phyloP scores from a whole-genome alignment of 2,113 vertebrate species.

The Oryzias javanicus region DNA sequence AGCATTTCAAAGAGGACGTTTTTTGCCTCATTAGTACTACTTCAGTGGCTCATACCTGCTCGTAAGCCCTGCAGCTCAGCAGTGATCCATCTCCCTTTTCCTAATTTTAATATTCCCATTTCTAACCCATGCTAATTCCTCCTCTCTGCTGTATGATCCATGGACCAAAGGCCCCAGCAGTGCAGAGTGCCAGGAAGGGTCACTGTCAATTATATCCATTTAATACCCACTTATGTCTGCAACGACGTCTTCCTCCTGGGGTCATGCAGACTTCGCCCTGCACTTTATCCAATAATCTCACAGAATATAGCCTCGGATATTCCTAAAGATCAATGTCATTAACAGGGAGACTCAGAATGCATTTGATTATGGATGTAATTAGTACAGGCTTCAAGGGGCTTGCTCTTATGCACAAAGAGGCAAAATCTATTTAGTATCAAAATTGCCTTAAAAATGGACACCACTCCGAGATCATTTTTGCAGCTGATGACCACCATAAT shows the following conservation, averaged over 20 bases:
- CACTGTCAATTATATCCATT: conserved; percentile 86
- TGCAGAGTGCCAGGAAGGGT: conserved; percentile 76
- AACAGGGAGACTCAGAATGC: conserved; percentile 76
- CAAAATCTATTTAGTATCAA: conserved; percentile 74
- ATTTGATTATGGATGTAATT: conserved; percentile 81
- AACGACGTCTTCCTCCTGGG: conserved; percentile 69
- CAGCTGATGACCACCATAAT: conserved; percentile 72
- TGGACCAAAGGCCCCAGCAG: conserved; percentile 58
- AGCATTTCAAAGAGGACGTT: conserved; percentile 46
- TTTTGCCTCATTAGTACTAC: conserved; percentile 22
- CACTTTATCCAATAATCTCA: conserved; percentile 84
- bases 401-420: conserved; percentile 64
- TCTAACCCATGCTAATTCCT: conserved; percentile 75
- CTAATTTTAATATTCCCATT: conserved; percentile 69
- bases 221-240: conserved; percentile 84
- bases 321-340: conserved; percentile 82
- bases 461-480: conserved; percentile 69
- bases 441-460: conserved; percentile 74
- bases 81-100: conserved; percentile 64
- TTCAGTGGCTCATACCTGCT: conserved; percentile 49
- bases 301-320: conserved; percentile 81
- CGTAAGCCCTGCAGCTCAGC: conserved; percentile 68
- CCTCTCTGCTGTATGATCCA: conserved; percentile 69
- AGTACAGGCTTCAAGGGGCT: conserved; percentile 69
- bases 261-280: conserved; percentile 78